These are phyloP conservation scores for Agapornis roseicollis DNA, from an alignment of 2,113 vertebrate genomes.

Conservation along the genomic window DNA sequence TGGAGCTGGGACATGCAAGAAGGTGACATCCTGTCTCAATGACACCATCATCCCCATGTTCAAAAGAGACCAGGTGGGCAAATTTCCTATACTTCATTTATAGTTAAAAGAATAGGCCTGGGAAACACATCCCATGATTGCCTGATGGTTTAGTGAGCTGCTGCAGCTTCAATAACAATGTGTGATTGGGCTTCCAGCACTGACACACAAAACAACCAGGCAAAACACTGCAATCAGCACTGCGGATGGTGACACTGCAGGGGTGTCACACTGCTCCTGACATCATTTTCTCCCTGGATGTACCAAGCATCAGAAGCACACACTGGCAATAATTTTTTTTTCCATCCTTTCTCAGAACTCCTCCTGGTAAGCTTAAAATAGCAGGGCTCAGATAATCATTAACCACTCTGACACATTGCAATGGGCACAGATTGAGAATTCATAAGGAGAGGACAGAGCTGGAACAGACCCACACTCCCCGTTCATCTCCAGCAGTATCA, in stretches of 20 bases:
- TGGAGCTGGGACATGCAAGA: neutral
- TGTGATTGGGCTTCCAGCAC: neutral
- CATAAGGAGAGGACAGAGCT: neutral
- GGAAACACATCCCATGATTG: neutral
- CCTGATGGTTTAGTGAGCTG: neutral
- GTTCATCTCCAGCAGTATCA: neutral
- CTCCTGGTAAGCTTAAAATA: slow-evolving; percentile 40
- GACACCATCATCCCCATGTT: neutral
- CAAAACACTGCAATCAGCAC: neutral
- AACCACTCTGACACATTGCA: neutral
- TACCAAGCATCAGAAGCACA: accelerated
- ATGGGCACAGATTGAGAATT: neutral
- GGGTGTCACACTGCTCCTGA: neutral
- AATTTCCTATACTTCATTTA: neutral
- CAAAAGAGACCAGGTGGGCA: neutral
- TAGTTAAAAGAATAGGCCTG: neutral
- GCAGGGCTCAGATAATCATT: slow-evolving; percentile 8
- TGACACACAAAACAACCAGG: neutral
- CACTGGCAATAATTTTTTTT: neutral
- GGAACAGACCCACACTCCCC: neutral
- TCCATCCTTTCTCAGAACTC: neutral
- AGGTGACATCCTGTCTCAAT: neutral
- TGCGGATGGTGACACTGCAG: no score
- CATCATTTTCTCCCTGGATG: neutral
- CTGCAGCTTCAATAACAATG: neutral